Conservation (phyloP, 2,888 invertebrate species). For the Melanotus villosus region DNA sequence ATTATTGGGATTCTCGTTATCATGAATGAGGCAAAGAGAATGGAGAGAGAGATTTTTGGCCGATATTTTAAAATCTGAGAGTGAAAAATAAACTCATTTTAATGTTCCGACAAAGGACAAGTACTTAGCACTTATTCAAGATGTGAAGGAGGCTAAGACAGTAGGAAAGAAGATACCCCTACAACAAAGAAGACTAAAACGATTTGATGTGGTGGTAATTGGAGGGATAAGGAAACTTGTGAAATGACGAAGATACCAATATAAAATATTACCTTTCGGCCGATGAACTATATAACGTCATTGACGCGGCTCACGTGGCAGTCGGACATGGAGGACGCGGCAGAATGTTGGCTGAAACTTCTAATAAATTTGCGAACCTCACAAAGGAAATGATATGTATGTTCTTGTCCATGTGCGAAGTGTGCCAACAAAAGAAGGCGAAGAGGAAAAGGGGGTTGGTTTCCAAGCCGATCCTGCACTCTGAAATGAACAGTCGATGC, state of each 20-base stretch:
- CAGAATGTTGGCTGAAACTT: conserved; percentile 46
- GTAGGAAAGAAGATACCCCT: not conserved
- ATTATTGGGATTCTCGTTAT: no score
- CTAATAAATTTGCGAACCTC: not conserved
- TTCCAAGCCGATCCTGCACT: not conserved
- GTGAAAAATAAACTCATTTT: not conserved
- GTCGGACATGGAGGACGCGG: conserved; percentile 58
- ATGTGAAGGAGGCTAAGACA: conserved; percentile 6
- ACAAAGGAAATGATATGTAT: not conserved
- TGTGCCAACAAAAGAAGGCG: conserved; percentile 29
- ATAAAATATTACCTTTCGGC: conserved; percentile 42
- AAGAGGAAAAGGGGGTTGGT: conserved; percentile 21
- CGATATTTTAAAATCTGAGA: not conserved
- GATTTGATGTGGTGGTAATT: not conserved
- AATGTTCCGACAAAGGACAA: conserved; percentile 4
- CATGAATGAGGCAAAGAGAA: no score
- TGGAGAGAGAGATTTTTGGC: not conserved
- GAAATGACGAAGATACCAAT: not conserved
- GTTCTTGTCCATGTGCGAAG: conserved; percentile 9
- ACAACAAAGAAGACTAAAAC: conserved; percentile 3
- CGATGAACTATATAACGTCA: conserved; percentile 53
- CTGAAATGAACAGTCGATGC: conserved; percentile 7
- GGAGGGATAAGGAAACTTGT: not conserved
- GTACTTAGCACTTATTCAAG: not conserved
- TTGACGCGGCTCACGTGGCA: conserved; percentile 52